Evolutionary conservation across 2,797 vertebrate genomes (phyloP).

Genomic region (Danio kyathit): DNA sequence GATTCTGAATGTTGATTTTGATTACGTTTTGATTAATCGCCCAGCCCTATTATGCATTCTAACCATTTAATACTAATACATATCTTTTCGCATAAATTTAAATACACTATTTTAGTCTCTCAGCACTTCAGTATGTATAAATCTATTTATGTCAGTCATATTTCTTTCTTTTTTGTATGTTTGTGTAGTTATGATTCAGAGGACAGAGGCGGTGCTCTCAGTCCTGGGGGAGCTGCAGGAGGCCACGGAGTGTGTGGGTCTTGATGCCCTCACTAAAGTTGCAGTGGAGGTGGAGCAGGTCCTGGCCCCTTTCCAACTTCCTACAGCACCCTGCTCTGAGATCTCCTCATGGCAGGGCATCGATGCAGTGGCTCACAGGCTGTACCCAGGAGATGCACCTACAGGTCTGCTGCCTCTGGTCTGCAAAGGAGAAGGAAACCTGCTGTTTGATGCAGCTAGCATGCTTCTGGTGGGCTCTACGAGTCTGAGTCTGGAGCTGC

Average conservation of each 20-base stretch:
- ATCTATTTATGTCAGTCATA: not conserved
- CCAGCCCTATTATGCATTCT: too few relatives aligned
- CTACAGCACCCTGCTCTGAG: slow-evolving; percentile 76
- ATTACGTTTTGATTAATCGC: too few relatives aligned
- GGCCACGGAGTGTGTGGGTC: slow-evolving; percentile 87
- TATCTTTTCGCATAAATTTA: too few relatives aligned
- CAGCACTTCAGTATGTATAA: not conserved
- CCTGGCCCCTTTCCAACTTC: slow-evolving; percentile 84
- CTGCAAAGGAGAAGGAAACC: slow-evolving; percentile 90
- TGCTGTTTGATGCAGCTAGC: slow-evolving; percentile 91
- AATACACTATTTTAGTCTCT: not conserved
- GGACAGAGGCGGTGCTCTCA: slow-evolving; percentile 87
- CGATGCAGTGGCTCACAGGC: slow-evolving; percentile 83
- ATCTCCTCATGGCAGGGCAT: slow-evolving; percentile 84
- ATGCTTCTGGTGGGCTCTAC: slow-evolving; percentile 87
- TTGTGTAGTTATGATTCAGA: slow-evolving; percentile 86
- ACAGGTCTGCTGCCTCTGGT: slow-evolving; percentile 86
- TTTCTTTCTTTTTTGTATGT: not conserved
- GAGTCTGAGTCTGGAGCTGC: slow-evolving; percentile 89
- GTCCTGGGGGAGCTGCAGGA: slow-evolving; percentile 91
- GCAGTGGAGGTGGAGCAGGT: slow-evolving; percentile 83
- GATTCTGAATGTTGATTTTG: too few relatives aligned
- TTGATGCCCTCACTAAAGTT: slow-evolving; percentile 83
- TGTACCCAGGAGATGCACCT: slow-evolving; percentile 92
- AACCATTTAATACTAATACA: too few relatives aligned